Evolutionary conservation across 2,113 vertebrate genomes (phyloP).

Genomic region (Suncus etruscus): DNA sequence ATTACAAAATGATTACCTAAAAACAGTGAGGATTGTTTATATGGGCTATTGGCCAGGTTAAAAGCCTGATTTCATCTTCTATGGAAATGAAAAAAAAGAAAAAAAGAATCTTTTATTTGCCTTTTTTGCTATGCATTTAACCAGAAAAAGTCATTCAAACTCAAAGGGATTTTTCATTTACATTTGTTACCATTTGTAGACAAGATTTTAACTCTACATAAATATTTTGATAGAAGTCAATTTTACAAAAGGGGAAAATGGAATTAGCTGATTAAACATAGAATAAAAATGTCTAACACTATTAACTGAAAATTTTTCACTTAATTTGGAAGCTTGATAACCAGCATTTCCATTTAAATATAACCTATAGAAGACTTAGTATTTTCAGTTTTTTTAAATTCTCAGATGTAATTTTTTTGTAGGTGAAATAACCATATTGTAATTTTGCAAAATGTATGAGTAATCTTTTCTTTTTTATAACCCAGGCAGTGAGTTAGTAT

Average conservation of each 20-base stretch:
- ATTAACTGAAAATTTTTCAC: conserved; percentile 49
- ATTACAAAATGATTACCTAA: conserved; percentile 74
- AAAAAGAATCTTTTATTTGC: conserved; percentile 64
- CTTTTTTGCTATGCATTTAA: conserved; percentile 66
- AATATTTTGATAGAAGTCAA: conserved; percentile 59
- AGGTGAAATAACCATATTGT: conserved; percentile 34
- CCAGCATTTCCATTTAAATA: conserved; percentile 42
- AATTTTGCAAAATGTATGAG: conserved; percentile 51
- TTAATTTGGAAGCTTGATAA: conserved; percentile 54
- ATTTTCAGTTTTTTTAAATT: conserved; percentile 62
- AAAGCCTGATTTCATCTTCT: conserved; percentile 65
- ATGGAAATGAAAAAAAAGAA: no score
- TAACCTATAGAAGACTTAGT: not conserved
- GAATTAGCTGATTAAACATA: conserved; percentile 63
- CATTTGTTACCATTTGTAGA: conserved; percentile 58
- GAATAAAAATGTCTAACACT: conserved; percentile 52
- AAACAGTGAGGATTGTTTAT: conserved; percentile 65
- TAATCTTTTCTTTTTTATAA: conserved; percentile 55
- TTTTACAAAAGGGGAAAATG: conserved; percentile 65
- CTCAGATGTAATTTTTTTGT: conserved; percentile 50
- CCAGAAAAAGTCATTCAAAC: conserved; percentile 53
- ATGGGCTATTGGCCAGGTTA: conserved; percentile 58
- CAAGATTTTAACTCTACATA: conserved; percentile 61
- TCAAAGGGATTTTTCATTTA: conserved; percentile 61
- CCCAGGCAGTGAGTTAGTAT: conserved; percentile 48